These are phyloP conservation scores for Pteropus alecto DNA, from an alignment of 2,113 vertebrate species.

Conservation along the genomic window DNA sequence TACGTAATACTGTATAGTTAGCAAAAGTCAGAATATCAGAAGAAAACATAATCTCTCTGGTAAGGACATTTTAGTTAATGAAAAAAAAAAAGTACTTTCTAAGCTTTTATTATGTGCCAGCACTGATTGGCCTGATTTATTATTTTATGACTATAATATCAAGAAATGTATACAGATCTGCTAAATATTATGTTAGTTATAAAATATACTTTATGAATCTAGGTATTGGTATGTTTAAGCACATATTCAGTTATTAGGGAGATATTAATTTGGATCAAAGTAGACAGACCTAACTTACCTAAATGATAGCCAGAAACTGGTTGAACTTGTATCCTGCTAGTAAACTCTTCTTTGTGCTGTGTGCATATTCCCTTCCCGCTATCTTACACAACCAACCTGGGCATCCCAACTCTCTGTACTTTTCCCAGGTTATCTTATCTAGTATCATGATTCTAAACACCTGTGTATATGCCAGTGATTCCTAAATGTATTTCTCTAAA, in stretches of 20 bases:
- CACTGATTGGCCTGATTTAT: background rate
- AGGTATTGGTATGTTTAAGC: background rate
- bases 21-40: background rate
- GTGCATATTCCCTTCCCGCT: fast-evolving
- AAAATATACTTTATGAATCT: background rate
- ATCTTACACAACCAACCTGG: too few relatives aligned
- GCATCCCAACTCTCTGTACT: background rate
- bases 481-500: background rate
- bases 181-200: background rate
- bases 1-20: background rate
- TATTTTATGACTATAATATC: background rate
- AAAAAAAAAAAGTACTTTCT: background rate
- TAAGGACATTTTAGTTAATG: background rate
- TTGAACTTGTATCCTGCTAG: background rate
- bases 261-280: background rate
- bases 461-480: background rate
- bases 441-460: background rate
- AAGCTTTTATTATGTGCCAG: background rate
- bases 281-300: background rate
- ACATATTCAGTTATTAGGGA: background rate
- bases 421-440: background rate
- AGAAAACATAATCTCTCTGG: background rate
- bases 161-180: background rate
- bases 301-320: background rate
- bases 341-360: fast-evolving